Conservation (phyloP, 1,140 invertebrate genomes). For the Zaprionus gabonicus region DNA sequence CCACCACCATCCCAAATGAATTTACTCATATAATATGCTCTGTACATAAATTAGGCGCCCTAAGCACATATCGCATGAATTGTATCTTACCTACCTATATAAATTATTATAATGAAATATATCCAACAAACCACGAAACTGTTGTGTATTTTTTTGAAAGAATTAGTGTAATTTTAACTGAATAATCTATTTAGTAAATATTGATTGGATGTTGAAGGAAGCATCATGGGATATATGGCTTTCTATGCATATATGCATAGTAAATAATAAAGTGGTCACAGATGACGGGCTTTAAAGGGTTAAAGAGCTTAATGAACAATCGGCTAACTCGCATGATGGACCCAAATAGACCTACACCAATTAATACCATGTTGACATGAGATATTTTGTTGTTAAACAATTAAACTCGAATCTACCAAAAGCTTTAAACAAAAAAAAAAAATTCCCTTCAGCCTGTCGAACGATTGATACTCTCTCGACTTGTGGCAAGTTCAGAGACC, state of each 20-base stretch:
- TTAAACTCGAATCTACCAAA: not conserved
- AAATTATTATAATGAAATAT: conserved; percentile 56
- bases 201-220: too few species aligned
- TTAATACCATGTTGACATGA: not conserved
- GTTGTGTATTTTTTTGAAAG: not conserved
- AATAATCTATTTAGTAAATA: too few species aligned
- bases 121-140: conserved; percentile 22
- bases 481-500: too few species aligned
- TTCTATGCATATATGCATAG: too few species aligned
- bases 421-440: too few species aligned
- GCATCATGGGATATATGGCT: too few species aligned
- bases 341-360: not conserved
- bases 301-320: not conserved
- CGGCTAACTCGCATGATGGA: not conserved
- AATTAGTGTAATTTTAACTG: too few species aligned
- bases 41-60: conserved; percentile 41
- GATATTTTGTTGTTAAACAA: not conserved
- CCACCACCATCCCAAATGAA: conserved; percentile 16
- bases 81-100: conserved; percentile 49
- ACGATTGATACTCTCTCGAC: too few species aligned
- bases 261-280: too few species aligned
- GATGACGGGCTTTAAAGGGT: not conserved
- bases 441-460: too few species aligned
- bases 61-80: conserved; percentile 44
- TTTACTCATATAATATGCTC: conserved; percentile 29